Evolutionary conservation across 2,888 invertebrate species (phyloP).

Genomic region (Diaperis boleti): DNA sequence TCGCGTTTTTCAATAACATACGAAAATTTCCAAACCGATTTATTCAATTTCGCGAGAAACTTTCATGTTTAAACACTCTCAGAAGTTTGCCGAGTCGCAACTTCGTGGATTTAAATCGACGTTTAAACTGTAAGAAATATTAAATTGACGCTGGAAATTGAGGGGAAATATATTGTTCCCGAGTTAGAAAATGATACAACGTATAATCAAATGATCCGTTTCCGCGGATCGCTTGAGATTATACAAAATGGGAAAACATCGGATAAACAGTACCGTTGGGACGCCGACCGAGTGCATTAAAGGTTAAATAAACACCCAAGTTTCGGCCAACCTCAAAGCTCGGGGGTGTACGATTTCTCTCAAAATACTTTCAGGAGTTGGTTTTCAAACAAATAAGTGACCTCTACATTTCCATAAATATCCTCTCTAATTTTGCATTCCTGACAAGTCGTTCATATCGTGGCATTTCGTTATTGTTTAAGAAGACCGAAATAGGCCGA

Average conservation of each 20-base stretch:
- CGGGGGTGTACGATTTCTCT: slow-evolving; percentile 26
- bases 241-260: slow-evolving; percentile 39
- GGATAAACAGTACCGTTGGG: slow-evolving; percentile 34
- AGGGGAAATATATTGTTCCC: slow-evolving; percentile 26
- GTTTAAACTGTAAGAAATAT: slow-evolving; percentile 24
- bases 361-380: slow-evolving; percentile 24
- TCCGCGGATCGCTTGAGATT: slow-evolving; percentile 26
- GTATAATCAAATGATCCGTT: slow-evolving; percentile 32
- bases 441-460: too few species aligned
- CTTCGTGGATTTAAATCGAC: slow-evolving; percentile 16
- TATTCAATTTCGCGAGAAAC: slow-evolving; percentile 4
- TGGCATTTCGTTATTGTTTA: too few species aligned
- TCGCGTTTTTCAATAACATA: slow-evolving; percentile 28
- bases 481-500: too few species aligned
- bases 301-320: slow-evolving; percentile 37
- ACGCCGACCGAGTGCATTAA: slow-evolving; percentile 28
- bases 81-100: slow-evolving; percentile 13
- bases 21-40: slow-evolving; percentile 13
- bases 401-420: slow-evolving; percentile 18
- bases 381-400: slow-evolving; percentile 13
- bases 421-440: too few species aligned
- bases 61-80: slow-evolving; percentile 13
- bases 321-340: slow-evolving; percentile 27
- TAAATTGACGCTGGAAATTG: slow-evolving; percentile 16
- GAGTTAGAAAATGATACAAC: slow-evolving; percentile 26